Base-by-base conservation (phyloP, 2,113 vertebrate genomes). In the Pelmatolapia mariae region DNA sequence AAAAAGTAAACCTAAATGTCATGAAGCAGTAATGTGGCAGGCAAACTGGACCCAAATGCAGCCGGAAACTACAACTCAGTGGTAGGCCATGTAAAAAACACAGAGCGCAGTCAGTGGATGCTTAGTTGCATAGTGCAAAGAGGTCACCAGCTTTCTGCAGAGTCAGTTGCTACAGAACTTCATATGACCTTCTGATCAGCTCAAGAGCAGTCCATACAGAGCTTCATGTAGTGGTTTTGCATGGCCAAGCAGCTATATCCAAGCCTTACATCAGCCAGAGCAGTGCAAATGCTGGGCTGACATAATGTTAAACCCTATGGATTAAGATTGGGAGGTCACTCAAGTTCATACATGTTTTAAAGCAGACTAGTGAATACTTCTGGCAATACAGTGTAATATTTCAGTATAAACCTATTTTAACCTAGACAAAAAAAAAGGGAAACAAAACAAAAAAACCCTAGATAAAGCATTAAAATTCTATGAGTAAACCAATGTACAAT, bases 281-380 rank as follows among this genome's bases (percentile, higher is more conserved):
- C 29, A 33, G 16, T 63, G 29, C 59, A 63, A 63, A 63, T 33
- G 59, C 29, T 63, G 16, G 29, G 59, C 59, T 33, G 33, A 63
- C 59, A 63, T 4, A 33, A 63, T 33, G 29, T 63, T 63, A 63
- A 63, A 63, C 2, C 16, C 29, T 19, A 19, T 33, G 16, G 16
- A 63, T 63, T 63, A 63, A 63, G 29, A 33, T 6, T 33, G 29
- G 57, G 15, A 61, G 5, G 57, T 61, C 26, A 18, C 15, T 61
- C 29, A 63, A 63, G 59, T 63, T 33, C 29, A 63, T 61, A 61
- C 57, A 31, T 63, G 16, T 63, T 19, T 63, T 33, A 63, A 63
- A 63, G 59, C 59, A 63, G 5, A 63, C 29, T 33, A 19, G 59
- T 61, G 59, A 61, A 61, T 61, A 33, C 59, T 61, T 31, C 8